Base-by-base conservation (phyloP, 2,888 invertebrate species). In the Nomada flava region DNA sequence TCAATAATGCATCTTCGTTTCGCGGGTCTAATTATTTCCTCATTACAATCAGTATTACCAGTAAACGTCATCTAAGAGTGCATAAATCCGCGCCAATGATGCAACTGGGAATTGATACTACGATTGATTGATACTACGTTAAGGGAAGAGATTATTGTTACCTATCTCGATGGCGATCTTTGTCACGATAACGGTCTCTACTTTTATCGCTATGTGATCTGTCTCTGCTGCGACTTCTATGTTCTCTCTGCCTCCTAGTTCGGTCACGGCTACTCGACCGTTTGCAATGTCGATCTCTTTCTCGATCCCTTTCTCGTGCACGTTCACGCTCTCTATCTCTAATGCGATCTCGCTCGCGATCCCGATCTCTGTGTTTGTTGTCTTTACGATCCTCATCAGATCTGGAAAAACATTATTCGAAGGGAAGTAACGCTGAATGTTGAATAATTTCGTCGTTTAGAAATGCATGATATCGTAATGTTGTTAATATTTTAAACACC, bases 161-260 rank as follows among this genome's bases (percentile, higher is more conserved):
- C 94, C 91, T 92, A 55, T 93, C 93, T 68, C 92, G 90, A 72
- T 92, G 87, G 74, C 93, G 91, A 70, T 94, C 93, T 85, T 90
- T 91, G 63, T 93, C 92, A 70, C 92, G 91, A 83, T 93, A 88
- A 79, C 90, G 91, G 47, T 93, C 93, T 75, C 84, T 92, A 84
- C 92, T 93, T 44, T 90, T 85, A 55, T 93, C 93, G 82, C 90
- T 89, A 72, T 92, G 85, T 15, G 92, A 90, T 82, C 90, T 90
- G 42, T 94, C 94, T 80, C 91, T 92, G 63, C 94, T 93, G 18
- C 94, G 93, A 89, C 93, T 94, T 84, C 92, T 92, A 63, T 92
- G 89, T 53, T 93, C 93, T n/a, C 90, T 90, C 50, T 91, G 90
- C 69, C 92, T 92, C 60, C 93, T 92, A 87, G 86, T 92, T 82